phyloP scores from a whole-genome alignment of 2,888 invertebrate species.

The Diarsia dahlii region DNA sequence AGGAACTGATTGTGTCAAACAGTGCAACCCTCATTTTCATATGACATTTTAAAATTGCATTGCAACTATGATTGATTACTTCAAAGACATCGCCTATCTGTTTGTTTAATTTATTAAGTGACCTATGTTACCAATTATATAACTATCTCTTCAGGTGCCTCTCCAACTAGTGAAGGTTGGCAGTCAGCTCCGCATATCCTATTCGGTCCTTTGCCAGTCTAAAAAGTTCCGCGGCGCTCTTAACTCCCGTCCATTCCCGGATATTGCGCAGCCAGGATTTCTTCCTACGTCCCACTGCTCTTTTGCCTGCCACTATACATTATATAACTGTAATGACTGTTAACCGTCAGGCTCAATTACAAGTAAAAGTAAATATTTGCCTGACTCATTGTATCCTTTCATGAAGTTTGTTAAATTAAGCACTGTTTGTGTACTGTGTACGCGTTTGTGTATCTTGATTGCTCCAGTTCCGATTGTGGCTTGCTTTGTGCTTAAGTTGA shows the following conservation, averaged over 20 bases:
- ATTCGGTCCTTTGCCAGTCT: no score
- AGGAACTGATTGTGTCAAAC: constrained; percentile 20
- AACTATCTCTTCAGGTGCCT: no score
- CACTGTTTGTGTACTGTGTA: constrained; percentile 68
- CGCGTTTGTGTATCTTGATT: constrained; percentile 71
- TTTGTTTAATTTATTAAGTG: constrained; percentile 7
- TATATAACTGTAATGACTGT: constrained; percentile 45
- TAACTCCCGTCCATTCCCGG: no score
- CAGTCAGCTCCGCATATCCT: no score
- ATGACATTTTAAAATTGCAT: constrained; percentile 6
- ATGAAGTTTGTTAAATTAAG: constrained; percentile 66
- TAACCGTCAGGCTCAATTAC: constrained; percentile 53
- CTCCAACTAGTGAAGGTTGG: no score
- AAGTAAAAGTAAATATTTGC: constrained; percentile 61
- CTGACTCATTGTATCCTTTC: constrained; percentile 64
- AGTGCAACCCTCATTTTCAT: constrained; percentile 5
- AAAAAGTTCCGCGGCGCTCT: no score
- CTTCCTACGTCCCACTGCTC: no score
- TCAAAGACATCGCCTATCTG: background rate
- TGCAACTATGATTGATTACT: constrained; percentile 11
- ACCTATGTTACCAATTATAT: constrained; percentile 29
- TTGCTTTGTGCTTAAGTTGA: constrained; percentile 74
- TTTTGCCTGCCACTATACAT: no score
- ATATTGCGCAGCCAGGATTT: no score
- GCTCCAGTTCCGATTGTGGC: constrained; percentile 71